Evolutionary conservation across 2,113 vertebrate genomes (phyloP).

Genomic region (Etheostoma spectabile): DNA sequence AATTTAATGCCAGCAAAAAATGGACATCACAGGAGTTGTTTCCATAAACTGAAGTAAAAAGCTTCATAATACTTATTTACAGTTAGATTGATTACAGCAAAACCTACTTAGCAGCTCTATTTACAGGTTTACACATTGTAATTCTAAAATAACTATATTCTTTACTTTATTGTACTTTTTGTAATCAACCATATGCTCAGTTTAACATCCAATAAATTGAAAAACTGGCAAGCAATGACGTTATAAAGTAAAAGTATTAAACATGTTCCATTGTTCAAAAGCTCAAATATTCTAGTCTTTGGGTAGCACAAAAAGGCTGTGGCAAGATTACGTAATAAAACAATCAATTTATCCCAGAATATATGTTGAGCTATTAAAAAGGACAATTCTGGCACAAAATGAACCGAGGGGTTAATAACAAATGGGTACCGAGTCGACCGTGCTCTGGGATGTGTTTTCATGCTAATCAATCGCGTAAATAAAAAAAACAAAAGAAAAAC

Average conservation of each 20-base stretch:
- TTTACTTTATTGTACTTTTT: slow-evolving; percentile 7
- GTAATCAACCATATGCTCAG: neutral
- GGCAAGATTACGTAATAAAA: neutral
- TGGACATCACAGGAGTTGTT: slow-evolving; percentile 17
- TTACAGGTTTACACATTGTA: slow-evolving; percentile 22
- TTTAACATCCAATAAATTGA: neutral
- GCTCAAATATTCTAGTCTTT: slow-evolving; percentile 48
- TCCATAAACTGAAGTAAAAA: slow-evolving; percentile 27
- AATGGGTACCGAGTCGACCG: too few species aligned
- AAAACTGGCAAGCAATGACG: neutral
- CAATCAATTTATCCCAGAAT: neutral
- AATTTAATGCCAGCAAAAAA: slow-evolving; percentile 70
- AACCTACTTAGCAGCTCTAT: slow-evolving; percentile 22
- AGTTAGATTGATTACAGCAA: slow-evolving; percentile 15
- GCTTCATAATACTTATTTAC: slow-evolving; percentile 27
- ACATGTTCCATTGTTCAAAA: slow-evolving; percentile 10
- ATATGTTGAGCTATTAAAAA: neutral
- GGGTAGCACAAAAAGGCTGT: slow-evolving; percentile 12
- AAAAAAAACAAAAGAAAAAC: too few species aligned
- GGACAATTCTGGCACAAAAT: too few species aligned
- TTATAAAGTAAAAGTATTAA: neutral
- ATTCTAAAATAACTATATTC: neutral
- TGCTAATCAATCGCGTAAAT: too few species aligned
- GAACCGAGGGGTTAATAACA: too few species aligned
- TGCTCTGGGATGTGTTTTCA: too few species aligned